phyloP scores from a whole-genome alignment of 2,113 vertebrate genomes.

The Paraplagusia blochii region DNA sequence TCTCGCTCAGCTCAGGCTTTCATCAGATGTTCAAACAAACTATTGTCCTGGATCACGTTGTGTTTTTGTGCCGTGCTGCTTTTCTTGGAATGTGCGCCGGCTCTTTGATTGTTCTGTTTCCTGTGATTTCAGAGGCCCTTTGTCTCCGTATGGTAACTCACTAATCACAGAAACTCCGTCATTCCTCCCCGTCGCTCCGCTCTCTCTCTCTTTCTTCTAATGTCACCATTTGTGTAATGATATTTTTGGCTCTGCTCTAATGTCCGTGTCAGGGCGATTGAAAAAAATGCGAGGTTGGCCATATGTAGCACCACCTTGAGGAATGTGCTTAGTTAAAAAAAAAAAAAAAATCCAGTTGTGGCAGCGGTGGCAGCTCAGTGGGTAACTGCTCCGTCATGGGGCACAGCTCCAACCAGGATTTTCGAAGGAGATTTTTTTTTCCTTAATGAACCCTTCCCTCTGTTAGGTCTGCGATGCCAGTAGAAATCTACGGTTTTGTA shows the following conservation, averaged over 20 bases:
- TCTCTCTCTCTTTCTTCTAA: constrained; percentile 33
- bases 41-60: constrained; percentile 59
- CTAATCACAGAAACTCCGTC: constrained; percentile 76
- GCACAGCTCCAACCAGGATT: constrained; percentile 18
- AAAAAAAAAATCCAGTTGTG: constrained; percentile 16
- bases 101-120: constrained; percentile 77
- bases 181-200: constrained; percentile 48
- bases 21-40: constrained; percentile 54
- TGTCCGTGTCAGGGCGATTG: constrained; percentile 39
- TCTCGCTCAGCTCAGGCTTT: constrained; percentile 37
- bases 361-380: constrained; percentile 30
- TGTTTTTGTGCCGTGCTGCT: constrained; percentile 62
- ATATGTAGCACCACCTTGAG: constrained; percentile 50
- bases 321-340: constrained; percentile 54
- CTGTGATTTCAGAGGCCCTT: constrained; percentile 74
- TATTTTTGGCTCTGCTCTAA: constrained; percentile 73
- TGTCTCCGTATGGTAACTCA: constrained; percentile 62
- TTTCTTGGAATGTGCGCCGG: constrained; percentile 77
- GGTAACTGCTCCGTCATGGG: constrained; percentile 27
- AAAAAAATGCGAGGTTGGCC: constrained; percentile 30
- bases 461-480: constrained; percentile 4
- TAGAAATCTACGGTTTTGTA: constrained; percentile 36
- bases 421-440: constrained; percentile 22
- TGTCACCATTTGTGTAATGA: constrained; percentile 56
- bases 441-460: constrained; percentile 17